Conservation (phyloP, 1,140 invertebrate genomes). For the Reticulitermes speratus region DNA sequence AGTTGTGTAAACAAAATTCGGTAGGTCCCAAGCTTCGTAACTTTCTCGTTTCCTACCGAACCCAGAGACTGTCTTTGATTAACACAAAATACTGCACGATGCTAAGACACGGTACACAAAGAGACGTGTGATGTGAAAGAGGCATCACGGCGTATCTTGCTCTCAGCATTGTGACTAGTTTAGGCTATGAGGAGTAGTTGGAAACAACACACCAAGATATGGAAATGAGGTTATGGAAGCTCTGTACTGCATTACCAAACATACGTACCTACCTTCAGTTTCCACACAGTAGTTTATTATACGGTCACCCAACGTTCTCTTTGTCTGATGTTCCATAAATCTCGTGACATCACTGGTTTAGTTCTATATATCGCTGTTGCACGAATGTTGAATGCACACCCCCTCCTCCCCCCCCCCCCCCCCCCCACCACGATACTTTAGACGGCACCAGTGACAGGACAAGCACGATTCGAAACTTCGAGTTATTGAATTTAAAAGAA, state of each 20-base stretch:
- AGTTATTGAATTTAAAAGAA: too few species aligned
- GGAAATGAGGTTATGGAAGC: not conserved
- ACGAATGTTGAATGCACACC: too few species aligned
- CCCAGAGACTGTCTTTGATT: not conserved
- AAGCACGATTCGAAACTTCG: too few species aligned
- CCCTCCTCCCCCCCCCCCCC: too few species aligned
- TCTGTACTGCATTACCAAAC: not conserved
- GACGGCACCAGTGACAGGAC: too few species aligned
- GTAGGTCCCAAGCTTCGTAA: not conserved
- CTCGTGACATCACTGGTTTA: too few species aligned
- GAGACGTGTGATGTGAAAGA: not conserved
- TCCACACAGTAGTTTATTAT: too few species aligned
- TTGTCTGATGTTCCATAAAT: too few species aligned
- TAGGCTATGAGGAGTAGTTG: too few species aligned
- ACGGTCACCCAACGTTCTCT: too few species aligned
- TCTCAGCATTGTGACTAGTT: not conserved
- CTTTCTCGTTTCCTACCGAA: not conserved
- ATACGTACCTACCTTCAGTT: not conserved
- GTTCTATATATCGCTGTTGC: too few species aligned
- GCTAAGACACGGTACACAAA: not conserved
- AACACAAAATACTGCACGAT: not conserved
- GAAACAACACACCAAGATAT: slow-evolving; percentile 10
- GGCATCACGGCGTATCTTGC: not conserved
- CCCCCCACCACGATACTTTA: too few species aligned
- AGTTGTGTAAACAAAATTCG: not conserved